Percentiles rank a stretch among this genome's conserved stretches.
Evolutionary conservation across 2,113 vertebrate species (phyloP).

Genomic region (Neodontobutis hainanensis): DNA sequence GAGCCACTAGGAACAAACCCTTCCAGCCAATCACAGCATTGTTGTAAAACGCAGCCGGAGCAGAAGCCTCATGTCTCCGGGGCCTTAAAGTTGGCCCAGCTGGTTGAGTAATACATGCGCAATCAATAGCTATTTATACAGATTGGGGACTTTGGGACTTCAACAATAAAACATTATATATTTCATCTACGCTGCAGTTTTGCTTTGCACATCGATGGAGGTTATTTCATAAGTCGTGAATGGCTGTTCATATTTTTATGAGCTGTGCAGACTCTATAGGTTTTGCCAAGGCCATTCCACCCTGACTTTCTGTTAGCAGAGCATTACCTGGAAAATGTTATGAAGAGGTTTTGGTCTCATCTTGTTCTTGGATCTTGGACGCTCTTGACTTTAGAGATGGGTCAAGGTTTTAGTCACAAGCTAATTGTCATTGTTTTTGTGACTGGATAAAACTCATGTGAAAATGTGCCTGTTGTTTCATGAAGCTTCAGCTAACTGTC

Average conservation of each 20-base stretch:
- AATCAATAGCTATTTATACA: conserved; percentile 89
- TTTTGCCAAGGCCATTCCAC: too few relatives aligned
- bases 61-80: conserved; percentile 26
- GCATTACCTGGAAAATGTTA: too few relatives aligned
- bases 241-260: conserved; percentile 53
- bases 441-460: too few relatives aligned
- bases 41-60: conserved; percentile 21
- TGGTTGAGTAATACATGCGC: conserved; percentile 85
- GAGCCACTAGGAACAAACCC: conserved; percentile 20
- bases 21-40: conserved; percentile 11
- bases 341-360: too few relatives aligned
- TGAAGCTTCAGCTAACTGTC: too few relatives aligned
- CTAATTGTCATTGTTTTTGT: too few relatives aligned
- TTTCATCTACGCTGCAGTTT: conserved; percentile 70
- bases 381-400: too few relatives aligned
- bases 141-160: conserved; percentile 51
- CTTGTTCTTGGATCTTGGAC: too few relatives aligned
- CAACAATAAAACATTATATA: conserved; percentile 69
- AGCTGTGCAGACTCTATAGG: neutral
- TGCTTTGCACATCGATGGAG: conserved; percentile 59
- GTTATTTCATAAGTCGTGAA: conserved; percentile 66
- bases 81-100: conserved; percentile 74
- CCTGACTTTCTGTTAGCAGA: too few relatives aligned
- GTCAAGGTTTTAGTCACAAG: too few relatives aligned
- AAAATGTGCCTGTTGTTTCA: too few relatives aligned